Base-by-base conservation (phyloP, 2,797 vertebrate genomes). In the Channallabes apus region DNA sequence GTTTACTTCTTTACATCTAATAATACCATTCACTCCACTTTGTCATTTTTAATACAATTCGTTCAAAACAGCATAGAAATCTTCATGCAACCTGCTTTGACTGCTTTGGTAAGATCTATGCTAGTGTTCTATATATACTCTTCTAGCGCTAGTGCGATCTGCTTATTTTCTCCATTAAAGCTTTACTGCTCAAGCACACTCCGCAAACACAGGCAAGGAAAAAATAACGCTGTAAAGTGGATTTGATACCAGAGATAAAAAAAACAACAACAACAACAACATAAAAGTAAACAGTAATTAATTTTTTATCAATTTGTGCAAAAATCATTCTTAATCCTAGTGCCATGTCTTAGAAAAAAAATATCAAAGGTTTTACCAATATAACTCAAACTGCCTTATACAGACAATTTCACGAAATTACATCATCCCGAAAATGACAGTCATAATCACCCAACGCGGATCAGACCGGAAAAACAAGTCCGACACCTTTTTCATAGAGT, bases 381-480 rank as follows among this genome's bases (percentile, higher is more conserved):
- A 54, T 61, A 77, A 77, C 51, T 83, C 22, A 20, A 24, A 64
- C 56, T 68, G 51, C 54, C n/a, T 84, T 68, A 68, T 3, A 65
- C 65, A 73, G 24, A 84, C 61, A 64, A 59, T 59, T 65, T 64
- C 82, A 73, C 73, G 54, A 68, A 15, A 61, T 78, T 71, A 84
- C 58, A 32, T 51, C 82, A 72, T 80, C 76, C 38, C 41, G 9
- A 67, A 71, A 65, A 84, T 62, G 82, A 67, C 82, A 81, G 62
- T 64, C 54, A 58, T 64, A 68, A 80, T 75, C 69, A 80, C 4
- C 56, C 24, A 56, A 79, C 62, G 54, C 17, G 14, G 64, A 20
- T 38, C 76, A 80, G 15, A n/a, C 22, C 59, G 27, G 14, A 58
- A 76, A 71, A 84, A 81, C 24, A 61, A 59, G 56, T 61, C 68